Evolutionary conservation across 2,888 invertebrate genomes (phyloP).

Genomic region (Trachelus tabidus): DNA sequence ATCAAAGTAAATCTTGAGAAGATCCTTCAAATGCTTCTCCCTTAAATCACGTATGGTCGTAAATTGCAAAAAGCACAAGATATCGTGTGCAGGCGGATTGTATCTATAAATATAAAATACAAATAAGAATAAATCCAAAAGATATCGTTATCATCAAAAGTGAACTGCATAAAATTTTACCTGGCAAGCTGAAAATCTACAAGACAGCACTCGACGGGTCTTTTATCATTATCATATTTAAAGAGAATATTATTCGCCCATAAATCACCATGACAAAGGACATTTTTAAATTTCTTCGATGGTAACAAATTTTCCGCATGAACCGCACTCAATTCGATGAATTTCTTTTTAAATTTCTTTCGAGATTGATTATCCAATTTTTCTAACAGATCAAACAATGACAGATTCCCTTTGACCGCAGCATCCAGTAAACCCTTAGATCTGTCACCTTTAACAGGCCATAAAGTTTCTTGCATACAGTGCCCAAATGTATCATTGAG

Average conservation of each 20-base stretch:
- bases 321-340: conserved; percentile 24
- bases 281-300: conserved; percentile 50
- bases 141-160: not conserved
- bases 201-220: conserved; percentile 53
- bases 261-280: conserved; percentile 62
- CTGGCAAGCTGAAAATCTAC: conserved; percentile 69
- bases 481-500: conserved; percentile 44
- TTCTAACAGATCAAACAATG: conserved; percentile 45
- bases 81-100: conserved; percentile 59
- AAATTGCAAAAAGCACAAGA: conserved; percentile 57
- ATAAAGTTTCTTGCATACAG: conserved; percentile 50
- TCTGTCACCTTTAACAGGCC: conserved; percentile 33
- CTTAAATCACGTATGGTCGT: conserved; percentile 50
- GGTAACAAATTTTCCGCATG: conserved; percentile 44
- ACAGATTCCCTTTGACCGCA: conserved; percentile 47
- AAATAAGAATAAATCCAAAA: conserved; percentile 12
- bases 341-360: conserved; percentile 35
- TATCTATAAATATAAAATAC: conserved; percentile 31
- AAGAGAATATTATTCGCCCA: conserved; percentile 63
- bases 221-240: conserved; percentile 47
- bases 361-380: conserved; percentile 33
- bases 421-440: conserved; percentile 42
- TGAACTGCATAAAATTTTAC: conserved; percentile 65
- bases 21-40: conserved; percentile 37
- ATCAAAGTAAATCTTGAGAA: conserved; percentile 50